Percentiles rank a stretch among this genome's conserved stretches.
phyloP scores from a whole-genome alignment of 2,888 invertebrate species.

The Drosophila kanekoi region DNA sequence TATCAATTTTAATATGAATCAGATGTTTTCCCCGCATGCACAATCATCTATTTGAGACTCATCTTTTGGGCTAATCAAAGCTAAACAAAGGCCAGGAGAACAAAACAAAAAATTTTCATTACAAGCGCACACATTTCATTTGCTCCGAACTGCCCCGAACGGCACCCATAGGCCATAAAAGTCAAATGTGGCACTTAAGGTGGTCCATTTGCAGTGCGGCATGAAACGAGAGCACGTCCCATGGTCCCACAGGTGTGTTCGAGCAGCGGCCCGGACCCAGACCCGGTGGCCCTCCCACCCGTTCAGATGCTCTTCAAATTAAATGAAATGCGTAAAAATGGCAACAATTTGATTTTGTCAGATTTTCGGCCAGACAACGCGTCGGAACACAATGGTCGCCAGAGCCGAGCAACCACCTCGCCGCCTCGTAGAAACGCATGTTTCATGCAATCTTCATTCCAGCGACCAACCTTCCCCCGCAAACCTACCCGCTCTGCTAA shows the following conservation, averaged over 20 bases:
- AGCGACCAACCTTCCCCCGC: conserved; percentile 15
- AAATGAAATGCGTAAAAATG: conserved; percentile 82
- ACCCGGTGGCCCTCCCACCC: background rate
- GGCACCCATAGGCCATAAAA: conserved; percentile 63
- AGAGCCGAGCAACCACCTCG: conserved; percentile 35
- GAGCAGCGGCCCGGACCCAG: background rate
- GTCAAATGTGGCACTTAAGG: conserved; percentile 77
- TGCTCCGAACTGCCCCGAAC: conserved; percentile 40
- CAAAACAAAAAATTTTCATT: conserved; percentile 58
- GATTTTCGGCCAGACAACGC: conserved; percentile 65
- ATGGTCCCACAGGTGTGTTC: conserved; percentile 69
- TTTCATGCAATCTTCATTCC: conserved; percentile 80
- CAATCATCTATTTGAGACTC: conserved; percentile 27
- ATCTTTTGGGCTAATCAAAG: conserved; percentile 70
- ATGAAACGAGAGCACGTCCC: conserved; percentile 40
- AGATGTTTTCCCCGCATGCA: conserved; percentile 13
- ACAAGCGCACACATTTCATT: conserved; percentile 66
- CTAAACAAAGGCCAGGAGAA: conserved; percentile 61
- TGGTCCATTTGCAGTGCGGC: conserved; percentile 62
- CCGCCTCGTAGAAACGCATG: conserved; percentile 81
- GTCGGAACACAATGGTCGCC: conserved; percentile 25
- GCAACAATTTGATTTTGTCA: conserved; percentile 81
- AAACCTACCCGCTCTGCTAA: conserved; percentile 9
- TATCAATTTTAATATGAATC: conserved; percentile 38
- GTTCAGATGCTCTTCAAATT: conserved; percentile 73